Evolutionary conservation across 2,888 invertebrate species (phyloP).

Genomic region (Alviniconcha strummeri): DNA sequence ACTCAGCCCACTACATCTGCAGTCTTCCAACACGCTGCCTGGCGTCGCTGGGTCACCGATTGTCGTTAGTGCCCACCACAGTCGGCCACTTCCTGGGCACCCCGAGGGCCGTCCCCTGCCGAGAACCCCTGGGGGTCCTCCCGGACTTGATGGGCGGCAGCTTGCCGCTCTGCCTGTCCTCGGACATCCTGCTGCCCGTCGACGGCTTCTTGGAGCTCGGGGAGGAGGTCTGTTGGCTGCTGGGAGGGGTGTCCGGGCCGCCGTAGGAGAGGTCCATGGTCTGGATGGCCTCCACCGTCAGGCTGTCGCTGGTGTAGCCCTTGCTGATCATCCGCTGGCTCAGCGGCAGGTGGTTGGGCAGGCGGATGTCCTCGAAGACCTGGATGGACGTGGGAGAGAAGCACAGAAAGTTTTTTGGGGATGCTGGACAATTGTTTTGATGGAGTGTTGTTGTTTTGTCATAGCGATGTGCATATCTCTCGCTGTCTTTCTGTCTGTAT

Average conservation of each 20-base stretch:
- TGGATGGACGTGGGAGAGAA: conserved; percentile 33
- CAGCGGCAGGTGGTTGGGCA: conserved; percentile 63
- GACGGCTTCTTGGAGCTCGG: background rate
- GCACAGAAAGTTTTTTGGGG: no score
- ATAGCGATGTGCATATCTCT: no score
- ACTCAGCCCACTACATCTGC: background rate
- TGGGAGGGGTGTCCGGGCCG: conserved; percentile 52
- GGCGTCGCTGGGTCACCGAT: background rate
- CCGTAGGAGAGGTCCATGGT: conserved; percentile 62
- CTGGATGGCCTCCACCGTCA: conserved; percentile 56
- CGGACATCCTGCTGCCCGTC: background rate
- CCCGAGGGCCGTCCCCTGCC: background rate
- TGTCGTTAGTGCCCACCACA: conserved; percentile 5
- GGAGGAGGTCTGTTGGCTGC: conserved; percentile 22
- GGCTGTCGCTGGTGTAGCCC: conserved; percentile 59
- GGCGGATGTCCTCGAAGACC: conserved; percentile 58
- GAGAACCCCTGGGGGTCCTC: background rate
- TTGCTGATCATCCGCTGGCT: conserved; percentile 63
- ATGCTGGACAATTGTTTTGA: no score
- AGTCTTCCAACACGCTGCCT: background rate
- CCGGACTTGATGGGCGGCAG: conserved; percentile 39
- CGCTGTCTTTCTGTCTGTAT: no score
- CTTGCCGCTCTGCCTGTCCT: conserved; percentile 27
- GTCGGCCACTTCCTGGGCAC: conserved; percentile 10
- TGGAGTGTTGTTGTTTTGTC: no score